These are phyloP conservation scores for Luehdorfia chinensis DNA, from an alignment of 1,140 invertebrate genomes.

Conservation along the genomic window DNA sequence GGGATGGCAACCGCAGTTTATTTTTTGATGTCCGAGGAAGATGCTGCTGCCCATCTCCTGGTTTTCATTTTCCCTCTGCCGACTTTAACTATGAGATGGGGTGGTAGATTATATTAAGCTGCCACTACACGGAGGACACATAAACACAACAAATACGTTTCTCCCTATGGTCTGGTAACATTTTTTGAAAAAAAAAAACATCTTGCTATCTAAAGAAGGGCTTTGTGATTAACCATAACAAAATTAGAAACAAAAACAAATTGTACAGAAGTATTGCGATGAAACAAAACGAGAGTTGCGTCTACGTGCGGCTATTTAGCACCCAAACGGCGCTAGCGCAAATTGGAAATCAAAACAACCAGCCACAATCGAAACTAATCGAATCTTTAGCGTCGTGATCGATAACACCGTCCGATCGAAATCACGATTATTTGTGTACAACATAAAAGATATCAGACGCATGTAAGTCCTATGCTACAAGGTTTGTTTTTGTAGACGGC, in stretches of 20 bases:
- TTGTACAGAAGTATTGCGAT: conserved; percentile 59
- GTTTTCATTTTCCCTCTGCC: no score
- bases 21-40: no score
- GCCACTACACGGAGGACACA: no score
- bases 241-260: conserved; percentile 37
- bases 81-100: no score
- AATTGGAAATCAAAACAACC: conserved; percentile 76
- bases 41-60: no score
- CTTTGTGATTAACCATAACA: background rate
- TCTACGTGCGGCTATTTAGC: conserved; percentile 73
- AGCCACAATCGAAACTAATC: conserved; percentile 69
- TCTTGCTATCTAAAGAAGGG: no score
- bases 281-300: conserved; percentile 45
- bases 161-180: no score
- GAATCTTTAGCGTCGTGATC: conserved; percentile 71
- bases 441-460: conserved; percentile 1
- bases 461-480: conserved; percentile 23
- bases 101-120: no score
- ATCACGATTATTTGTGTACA: conserved; percentile 67
- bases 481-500: conserved; percentile 19
- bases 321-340: conserved; percentile 66
- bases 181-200: no score
- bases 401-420: conserved; percentile 66
- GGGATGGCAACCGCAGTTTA: no score
- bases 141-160: no score